Evolutionary conservation across 2,113 vertebrate genomes (phyloP).

Genomic region (Chaetops frenatus): DNA sequence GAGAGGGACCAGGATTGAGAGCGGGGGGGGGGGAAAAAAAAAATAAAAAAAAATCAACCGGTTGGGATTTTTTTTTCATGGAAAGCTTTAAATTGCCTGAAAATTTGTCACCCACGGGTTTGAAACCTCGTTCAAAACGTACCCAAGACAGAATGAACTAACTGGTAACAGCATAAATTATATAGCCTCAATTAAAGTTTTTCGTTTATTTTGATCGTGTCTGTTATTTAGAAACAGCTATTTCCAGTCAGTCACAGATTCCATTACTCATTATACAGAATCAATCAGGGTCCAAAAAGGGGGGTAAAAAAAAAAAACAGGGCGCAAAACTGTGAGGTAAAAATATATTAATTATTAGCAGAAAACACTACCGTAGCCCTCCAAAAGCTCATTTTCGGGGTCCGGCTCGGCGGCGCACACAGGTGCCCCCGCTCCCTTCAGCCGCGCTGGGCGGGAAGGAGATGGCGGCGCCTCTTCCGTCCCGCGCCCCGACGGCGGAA

Average conservation of each 20-base stretch:
- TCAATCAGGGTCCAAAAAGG: fast-evolving
- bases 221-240: background rate
- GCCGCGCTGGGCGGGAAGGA: background rate
- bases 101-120: too few relatives aligned
- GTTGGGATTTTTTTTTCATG: background rate
- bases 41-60: too few relatives aligned
- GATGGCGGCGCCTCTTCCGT: background rate
- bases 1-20: fast-evolving
- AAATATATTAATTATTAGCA: background rate
- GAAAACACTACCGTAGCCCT: background rate
- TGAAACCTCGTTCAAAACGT: background rate
- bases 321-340: fast-evolving
- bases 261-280: fast-evolving
- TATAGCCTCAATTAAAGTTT: background rate
- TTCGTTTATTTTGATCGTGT: background rate
- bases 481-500: background rate
- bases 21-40: too few relatives aligned
- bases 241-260: background rate
- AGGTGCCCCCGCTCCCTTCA: background rate
- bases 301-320: fast-evolving
- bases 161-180: background rate
- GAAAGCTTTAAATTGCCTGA: background rate
- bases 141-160: background rate
- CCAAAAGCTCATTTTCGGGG: fast-evolving
- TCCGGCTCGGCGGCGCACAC: background rate